Percentiles rank a stretch among this genome's conserved stretches.
Evolutionary conservation across 2,888 invertebrate genomes (phyloP).

Genomic region (Eupithecia subumbrata): DNA sequence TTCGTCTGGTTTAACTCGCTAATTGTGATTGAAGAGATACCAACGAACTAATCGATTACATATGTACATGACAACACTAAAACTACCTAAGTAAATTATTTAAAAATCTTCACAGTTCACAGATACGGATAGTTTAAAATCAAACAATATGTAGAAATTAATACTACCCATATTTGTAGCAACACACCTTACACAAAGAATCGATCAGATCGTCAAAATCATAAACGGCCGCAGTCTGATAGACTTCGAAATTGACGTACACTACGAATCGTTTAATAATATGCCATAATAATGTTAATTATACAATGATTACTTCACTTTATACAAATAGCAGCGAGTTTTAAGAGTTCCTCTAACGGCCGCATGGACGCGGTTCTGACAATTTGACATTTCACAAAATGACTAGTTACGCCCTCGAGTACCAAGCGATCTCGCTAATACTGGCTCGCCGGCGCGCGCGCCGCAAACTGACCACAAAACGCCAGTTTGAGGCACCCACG

Average conservation of each 20-base stretch:
- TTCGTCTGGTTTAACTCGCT: slow-evolving; percentile 60
- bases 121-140: slow-evolving; percentile 20
- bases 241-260: slow-evolving; percentile 82
- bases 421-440: slow-evolving; percentile 67
- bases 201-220: slow-evolving; percentile 42
- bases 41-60: slow-evolving; percentile 42
- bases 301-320: slow-evolving; percentile 84
- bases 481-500: slow-evolving; percentile 38
- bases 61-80: slow-evolving; percentile 29
- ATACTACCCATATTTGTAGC: slow-evolving; percentile 29
- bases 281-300: slow-evolving; percentile 81
- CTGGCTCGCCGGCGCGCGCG: slow-evolving; percentile 56
- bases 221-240: slow-evolving; percentile 70
- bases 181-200: slow-evolving; percentile 35
- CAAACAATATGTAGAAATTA: slow-evolving; percentile 5
- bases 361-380: slow-evolving; percentile 79
- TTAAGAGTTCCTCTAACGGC: slow-evolving; percentile 89
- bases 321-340: slow-evolving; percentile 90
- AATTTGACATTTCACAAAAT: slow-evolving; percentile 84
- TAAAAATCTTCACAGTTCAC: slow-evolving; percentile 22
- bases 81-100: slow-evolving; percentile 35
- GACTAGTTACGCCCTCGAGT: slow-evolving; percentile 79
- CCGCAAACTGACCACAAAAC: slow-evolving; percentile 36
- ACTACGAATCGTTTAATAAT: slow-evolving; percentile 79
- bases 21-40: slow-evolving; percentile 53